phyloP scores from a whole-genome alignment of 2,888 invertebrate genomes.

The Nyleta sp. region DNA sequence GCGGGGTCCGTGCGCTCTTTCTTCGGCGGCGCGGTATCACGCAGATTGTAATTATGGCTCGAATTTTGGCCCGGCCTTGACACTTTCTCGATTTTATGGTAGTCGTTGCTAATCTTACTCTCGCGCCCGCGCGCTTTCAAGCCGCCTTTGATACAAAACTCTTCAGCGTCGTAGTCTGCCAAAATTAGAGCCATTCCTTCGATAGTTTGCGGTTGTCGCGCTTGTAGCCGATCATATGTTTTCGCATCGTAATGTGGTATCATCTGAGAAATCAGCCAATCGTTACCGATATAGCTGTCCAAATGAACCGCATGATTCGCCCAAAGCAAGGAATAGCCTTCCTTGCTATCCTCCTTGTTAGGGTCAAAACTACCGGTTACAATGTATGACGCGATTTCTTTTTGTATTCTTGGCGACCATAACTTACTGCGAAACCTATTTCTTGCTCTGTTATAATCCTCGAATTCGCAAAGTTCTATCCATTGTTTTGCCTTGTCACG shows the following conservation, averaged over 20 bases:
- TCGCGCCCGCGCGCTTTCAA: conserved; percentile 1
- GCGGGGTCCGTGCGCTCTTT: too few relatives aligned
- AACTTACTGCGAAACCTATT: conserved; percentile 3
- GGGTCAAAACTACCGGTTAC: not conserved
- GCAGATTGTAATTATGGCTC: too few relatives aligned
- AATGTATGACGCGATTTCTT: conserved; percentile 4
- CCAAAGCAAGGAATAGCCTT: conserved; percentile 14
- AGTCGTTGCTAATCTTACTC: too few relatives aligned
- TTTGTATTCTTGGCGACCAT: conserved; percentile 14
- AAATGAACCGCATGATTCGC: conserved; percentile 5
- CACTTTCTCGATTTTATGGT: too few relatives aligned
- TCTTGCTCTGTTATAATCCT: not conserved
- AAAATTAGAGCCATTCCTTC: conserved; percentile 16
- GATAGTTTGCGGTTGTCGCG: not conserved
- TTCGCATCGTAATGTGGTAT: not conserved
- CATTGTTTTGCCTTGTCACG: not conserved
- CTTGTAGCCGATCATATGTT: conserved; percentile 3
- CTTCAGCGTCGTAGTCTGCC: not conserved
- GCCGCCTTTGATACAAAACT: not conserved
- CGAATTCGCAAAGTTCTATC: not conserved
- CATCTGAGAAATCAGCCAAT: conserved; percentile 8
- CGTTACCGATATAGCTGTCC: not conserved
- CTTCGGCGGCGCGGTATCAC: too few relatives aligned
- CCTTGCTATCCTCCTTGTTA: not conserved
- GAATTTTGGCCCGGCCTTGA: too few relatives aligned